Evolutionary conservation across 2,113 vertebrate genomes (phyloP).

Genomic region (Acrocephalus arundinaceus): DNA sequence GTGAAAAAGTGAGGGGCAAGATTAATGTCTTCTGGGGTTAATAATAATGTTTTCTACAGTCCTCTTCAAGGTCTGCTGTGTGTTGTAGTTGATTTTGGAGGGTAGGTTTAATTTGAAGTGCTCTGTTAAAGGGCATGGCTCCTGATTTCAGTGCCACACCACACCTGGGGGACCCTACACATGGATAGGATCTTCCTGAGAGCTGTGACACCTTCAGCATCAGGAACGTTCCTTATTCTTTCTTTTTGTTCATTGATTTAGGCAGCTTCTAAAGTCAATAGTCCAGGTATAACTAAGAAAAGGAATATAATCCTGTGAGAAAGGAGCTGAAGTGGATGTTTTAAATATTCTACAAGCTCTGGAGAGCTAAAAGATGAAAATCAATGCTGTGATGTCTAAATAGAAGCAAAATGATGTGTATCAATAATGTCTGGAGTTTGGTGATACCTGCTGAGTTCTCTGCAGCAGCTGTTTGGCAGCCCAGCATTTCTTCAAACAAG

Average conservation of each 20-base stretch:
- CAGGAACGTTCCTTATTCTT: background rate
- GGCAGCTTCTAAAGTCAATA: background rate
- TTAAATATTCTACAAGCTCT: background rate
- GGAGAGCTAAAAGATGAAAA: background rate
- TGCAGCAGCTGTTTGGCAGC: background rate
- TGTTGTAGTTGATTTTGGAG: background rate
- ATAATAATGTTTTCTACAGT: background rate
- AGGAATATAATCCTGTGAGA: background rate
- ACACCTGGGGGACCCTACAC: background rate
- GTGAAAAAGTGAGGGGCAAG: conserved; percentile 41
- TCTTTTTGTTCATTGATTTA: background rate
- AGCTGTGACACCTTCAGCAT: background rate
- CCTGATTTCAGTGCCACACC: background rate
- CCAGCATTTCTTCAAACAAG: background rate
- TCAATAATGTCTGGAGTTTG: background rate
- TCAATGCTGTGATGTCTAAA: background rate
- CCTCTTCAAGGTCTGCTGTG: background rate
- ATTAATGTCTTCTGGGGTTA: background rate
- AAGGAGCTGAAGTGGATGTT: background rate
- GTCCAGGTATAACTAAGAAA: background rate
- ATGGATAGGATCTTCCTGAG: background rate
- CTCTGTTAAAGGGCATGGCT: background rate
- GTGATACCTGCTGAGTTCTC: background rate
- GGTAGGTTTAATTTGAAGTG: background rate
- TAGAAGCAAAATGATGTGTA: background rate